phyloP scores from a whole-genome alignment of 2,888 invertebrate species.

The Melitaea athalia region DNA sequence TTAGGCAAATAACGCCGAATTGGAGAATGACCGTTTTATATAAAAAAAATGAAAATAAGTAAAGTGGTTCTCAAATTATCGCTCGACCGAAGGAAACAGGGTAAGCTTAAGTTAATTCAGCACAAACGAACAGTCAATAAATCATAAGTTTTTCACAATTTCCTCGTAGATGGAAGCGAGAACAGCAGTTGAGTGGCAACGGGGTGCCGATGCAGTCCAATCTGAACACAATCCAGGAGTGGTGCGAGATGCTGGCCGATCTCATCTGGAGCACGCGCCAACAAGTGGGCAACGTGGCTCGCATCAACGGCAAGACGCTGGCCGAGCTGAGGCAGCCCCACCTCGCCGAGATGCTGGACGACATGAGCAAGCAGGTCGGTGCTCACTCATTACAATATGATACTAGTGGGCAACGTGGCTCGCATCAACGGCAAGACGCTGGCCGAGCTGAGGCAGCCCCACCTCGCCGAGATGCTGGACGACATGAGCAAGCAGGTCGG shows the following conservation, averaged over 20 bases:
- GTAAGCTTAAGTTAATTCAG: too few species aligned
- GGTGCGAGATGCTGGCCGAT: conserved; percentile 94
- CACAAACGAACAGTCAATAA: too few species aligned
- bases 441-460: conserved; percentile 64
- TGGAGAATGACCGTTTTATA: too few species aligned
- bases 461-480: conserved; percentile 67
- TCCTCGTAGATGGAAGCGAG: conserved; percentile 91
- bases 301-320: conserved; percentile 69
- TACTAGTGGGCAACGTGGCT: conserved; percentile 71
- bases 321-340: conserved; percentile 67
- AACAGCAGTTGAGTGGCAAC: conserved; percentile 96
- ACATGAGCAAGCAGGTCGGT: conserved; percentile 59
- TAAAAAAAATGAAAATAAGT: too few species aligned
- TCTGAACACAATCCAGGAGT: conserved; percentile 94
- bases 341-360: conserved; percentile 67
- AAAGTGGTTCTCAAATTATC: too few species aligned
- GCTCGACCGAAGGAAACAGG: too few species aligned
- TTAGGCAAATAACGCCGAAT: too few species aligned
- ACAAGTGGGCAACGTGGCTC: conserved; percentile 81
- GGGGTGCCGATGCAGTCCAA: conserved; percentile 93
- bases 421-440: conserved; percentile 69
- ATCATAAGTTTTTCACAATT: too few species aligned
- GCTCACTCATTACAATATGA: too few species aligned
- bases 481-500: conserved; percentile 62
- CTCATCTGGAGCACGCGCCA: conserved; percentile 93